A percentile compares a stretch with the other conserved stretches of the same genome.
These are phyloP conservation scores for Brachionus rubens DNA, from an alignment of 1,140 invertebrate species.

Conservation along the genomic window DNA sequence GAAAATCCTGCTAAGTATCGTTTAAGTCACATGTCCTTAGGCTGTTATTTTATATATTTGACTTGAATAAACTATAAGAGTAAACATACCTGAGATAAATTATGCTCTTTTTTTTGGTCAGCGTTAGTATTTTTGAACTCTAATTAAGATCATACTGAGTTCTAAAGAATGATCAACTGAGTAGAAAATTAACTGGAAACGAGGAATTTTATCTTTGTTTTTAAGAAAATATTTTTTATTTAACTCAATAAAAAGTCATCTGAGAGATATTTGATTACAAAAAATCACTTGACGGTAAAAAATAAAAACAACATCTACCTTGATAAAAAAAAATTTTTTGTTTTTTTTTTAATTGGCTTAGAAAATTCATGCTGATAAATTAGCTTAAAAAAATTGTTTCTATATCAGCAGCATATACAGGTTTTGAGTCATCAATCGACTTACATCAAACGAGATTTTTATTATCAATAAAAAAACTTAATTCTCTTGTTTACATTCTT, in stretches of 20 bases:
- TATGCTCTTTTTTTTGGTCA: neutral
- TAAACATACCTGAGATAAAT: constrained; percentile 10
- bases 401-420: neutral
- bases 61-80: neutral
- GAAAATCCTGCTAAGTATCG: neutral
- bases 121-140: constrained; percentile 9
- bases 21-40: neutral
- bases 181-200: constrained; percentile 28
- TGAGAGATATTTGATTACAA: neutral
- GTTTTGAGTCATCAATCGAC: too few species aligned
- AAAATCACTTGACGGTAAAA: neutral
- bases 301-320: constrained; percentile 7
- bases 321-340: neutral
- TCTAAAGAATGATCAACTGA: constrained; percentile 18
- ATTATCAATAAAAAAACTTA: too few species aligned
- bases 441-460: too few species aligned
- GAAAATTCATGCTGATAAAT: constrained; percentile 4
- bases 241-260: neutral
- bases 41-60: neutral
- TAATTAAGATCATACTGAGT: constrained; percentile 24
- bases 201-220: constrained; percentile 34
- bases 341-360: constrained; percentile 7
- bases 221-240: neutral
- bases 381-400: too few species aligned
- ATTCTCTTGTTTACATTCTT: too few species aligned